Conservation (phyloP, 2,113 vertebrate species). For the Meriones unguiculatus region DNA sequence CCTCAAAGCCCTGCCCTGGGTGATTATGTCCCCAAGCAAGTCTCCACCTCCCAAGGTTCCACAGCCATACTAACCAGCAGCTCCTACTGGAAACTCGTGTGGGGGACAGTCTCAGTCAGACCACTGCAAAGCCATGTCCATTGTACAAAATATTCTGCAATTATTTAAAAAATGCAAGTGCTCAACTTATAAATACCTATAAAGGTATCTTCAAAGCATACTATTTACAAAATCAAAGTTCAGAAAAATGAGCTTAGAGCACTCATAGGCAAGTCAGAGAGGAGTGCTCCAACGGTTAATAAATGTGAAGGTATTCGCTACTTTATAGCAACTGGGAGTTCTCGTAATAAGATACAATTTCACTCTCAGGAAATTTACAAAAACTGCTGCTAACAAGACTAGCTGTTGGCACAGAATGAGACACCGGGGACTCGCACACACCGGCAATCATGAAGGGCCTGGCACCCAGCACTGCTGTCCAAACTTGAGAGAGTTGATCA, state of each 20-base stretch:
- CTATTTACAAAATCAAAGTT: constrained; percentile 17
- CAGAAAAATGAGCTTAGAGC: constrained; percentile 20
- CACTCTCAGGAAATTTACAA: constrained; percentile 10
- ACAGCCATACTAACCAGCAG: background rate
- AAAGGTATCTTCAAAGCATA: background rate
- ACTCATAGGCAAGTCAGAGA: background rate
- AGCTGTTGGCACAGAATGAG: background rate
- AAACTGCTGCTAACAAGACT: background rate
- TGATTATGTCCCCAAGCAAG: too few relatives aligned
- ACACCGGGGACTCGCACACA: background rate
- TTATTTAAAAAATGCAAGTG: background rate
- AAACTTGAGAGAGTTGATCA: background rate
- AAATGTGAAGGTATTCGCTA: background rate
- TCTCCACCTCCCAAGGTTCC: background rate
- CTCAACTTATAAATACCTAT: background rate
- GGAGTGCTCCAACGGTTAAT: background rate
- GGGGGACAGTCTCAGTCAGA: background rate
- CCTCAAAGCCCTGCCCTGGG: background rate
- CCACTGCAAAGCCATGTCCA: background rate
- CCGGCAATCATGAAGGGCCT: background rate
- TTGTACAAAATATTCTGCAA: background rate
- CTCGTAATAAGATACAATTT: background rate
- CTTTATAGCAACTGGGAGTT: background rate
- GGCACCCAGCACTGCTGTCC: background rate
- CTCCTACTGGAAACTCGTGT: background rate